Base-by-base conservation (phyloP, 2,797 vertebrate species). In the Gadopsis bispinosus region DNA sequence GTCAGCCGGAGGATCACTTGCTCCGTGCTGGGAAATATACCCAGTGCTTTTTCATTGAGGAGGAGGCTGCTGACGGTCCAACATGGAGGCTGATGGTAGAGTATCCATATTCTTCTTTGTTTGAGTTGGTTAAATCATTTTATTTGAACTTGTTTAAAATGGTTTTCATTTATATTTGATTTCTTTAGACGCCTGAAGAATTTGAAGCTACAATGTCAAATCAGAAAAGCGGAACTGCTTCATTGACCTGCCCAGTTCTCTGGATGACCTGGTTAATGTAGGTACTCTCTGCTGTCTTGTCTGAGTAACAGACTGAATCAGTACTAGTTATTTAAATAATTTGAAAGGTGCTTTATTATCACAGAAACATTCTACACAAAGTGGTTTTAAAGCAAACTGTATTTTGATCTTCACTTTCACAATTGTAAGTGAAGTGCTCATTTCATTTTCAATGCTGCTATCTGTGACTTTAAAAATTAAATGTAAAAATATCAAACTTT, bases 81-180 rank as follows among this genome's bases (percentile, higher is more conserved):
- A 51, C 17, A 11, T 83, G 76, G 73, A 77, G 39, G 45, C n/a
- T 80, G 11, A 75, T 69, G 68, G 69, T 82, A 60, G 6, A 64
- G 35, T 13, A 17, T 11, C 37, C 13, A 10, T 41, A 22, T 60
- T 65, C 26, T 26, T 26, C 16, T 53, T 41, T 11, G 7, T 47
- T 29, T 51, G 5, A 67, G 8, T 4, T 55, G 10, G 16, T 63
- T 13, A 19, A 19, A n/a, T 50, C 4, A 56, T 37, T 60, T 33
- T 3, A 33, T 5, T 16, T 33, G 0, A 75, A 12, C 48, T 48
- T 2, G 39, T 51, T 20, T 54, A 1, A 35, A 29, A 35, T 20
- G 5, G 4, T 43, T 55, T 6, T 47, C 4, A n/a, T 39, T 1
- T 33, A 20, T 39, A 13, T 68, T 50, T 63, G 73, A 5, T 63